Evolutionary conservation across 2,113 vertebrate species (phyloP), one percentile per base, ranked within the genome.

Genomic region (Mionectes macconnelli): DNA sequence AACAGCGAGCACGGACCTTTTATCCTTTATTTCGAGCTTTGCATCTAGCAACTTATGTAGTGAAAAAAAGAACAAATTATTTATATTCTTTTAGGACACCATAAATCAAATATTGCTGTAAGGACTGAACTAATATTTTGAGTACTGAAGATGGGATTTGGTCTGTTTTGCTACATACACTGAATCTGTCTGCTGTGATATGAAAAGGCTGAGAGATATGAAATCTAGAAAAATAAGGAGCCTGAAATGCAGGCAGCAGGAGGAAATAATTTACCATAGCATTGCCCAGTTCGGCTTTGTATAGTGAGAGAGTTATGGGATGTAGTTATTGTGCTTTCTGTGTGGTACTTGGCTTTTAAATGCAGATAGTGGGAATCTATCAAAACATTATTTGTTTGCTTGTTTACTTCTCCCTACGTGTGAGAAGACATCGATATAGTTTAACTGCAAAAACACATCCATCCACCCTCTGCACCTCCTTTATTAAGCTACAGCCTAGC

Each of bases 1-100:
- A 52, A 92, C 94, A 94, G 96, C 96, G 89, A 96, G 89, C 88
- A 24, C n/a, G 70, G 93, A 94, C 85, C 96, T 96, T 95, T 94
- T 67, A 87, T 94, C 87, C 92, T 45, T 87, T 25, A 82, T 82
- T 94, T 67, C 94, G 37, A 74, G 74, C 75, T 93, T 89, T 75
- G 89, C 72, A 86, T 85, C 87, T 82, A 79, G 87, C 73, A 74
- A 42, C 77, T 84, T 88, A 87, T 69, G 57, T 74, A 75, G 52
- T 50, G 74, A 67, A 89, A 87, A 87, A 90, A 91, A 86, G 77
- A 62, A 68, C 59, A 89, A 95, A 96, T 93, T 90, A 91, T 94
- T 95, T 81, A 77, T 81, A 89, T 95, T 92, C 70, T 77, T 77
- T 91, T n/a, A 89, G 93, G 91, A 70, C 95, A 96, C 22, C 47